These are phyloP conservation scores for Epizoanthus ramosus DNA, from an alignment of 92 coral and sea anemone genomes.

Conservation along the genomic window DNA sequence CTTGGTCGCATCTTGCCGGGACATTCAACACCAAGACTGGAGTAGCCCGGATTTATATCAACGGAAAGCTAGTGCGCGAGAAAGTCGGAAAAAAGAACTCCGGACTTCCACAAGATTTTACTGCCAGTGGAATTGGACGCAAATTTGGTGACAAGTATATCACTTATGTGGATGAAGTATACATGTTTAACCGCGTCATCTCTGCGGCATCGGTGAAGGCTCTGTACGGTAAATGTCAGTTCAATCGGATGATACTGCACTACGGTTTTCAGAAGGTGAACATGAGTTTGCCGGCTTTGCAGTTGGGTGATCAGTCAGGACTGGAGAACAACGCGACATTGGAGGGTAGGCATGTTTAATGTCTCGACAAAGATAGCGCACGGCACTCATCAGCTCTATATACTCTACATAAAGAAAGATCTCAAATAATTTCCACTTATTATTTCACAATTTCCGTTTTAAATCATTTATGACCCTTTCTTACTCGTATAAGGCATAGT, in stretches of 20 bases:
- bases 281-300: slow-evolving; percentile 53
- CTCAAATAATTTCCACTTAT: too few species aligned
- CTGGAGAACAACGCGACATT: slow-evolving; percentile 84
- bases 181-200: slow-evolving; percentile 89
- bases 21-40: slow-evolving; percentile 94
- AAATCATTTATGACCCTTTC: too few species aligned
- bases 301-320: slow-evolving; percentile 92
- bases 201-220: slow-evolving; percentile 81
- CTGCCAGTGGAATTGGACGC: slow-evolving; percentile 89
- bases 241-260: slow-evolving; percentile 96
- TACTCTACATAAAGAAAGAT: too few species aligned
- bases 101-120: slow-evolving; percentile 91
- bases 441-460: too few species aligned
- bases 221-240: slow-evolving; percentile 90
- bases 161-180: slow-evolving; percentile 90
- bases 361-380: too few species aligned
- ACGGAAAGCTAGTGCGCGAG: slow-evolving; percentile 83
- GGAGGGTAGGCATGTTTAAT: slow-evolving; percentile 39
- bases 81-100: slow-evolving; percentile 75
- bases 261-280: slow-evolving; percentile 96
- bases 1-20: slow-evolving; percentile 95
- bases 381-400: too few species aligned
- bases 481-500: too few species aligned
- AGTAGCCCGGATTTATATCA: slow-evolving; percentile 86
- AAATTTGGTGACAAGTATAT: slow-evolving; percentile 90